Percentiles rank a stretch among this genome's conserved stretches.
phyloP scores from a whole-genome alignment of 2,113 vertebrate genomes.

The Diadophis punctatus region DNA sequence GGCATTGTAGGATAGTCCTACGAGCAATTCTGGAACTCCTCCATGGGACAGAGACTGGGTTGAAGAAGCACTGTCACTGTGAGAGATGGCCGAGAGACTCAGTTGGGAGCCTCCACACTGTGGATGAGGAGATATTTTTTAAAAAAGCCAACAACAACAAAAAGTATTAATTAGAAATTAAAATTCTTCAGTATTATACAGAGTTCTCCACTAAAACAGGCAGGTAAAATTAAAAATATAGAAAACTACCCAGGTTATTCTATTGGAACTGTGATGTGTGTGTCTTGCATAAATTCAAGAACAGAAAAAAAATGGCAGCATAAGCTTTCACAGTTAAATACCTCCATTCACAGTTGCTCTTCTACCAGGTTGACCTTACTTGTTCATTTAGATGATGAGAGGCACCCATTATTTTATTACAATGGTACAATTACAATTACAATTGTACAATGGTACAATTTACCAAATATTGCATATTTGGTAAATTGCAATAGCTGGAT shows the following conservation, averaged over 20 bases:
- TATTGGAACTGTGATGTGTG: background rate
- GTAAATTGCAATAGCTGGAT: background rate
- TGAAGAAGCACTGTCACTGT: constrained; percentile 86
- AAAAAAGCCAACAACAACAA: constrained; percentile 23
- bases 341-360: background rate
- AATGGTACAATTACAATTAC: too few species aligned
- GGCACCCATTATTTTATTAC: background rate
- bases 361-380: background rate
- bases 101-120: constrained; percentile 85
- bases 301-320: background rate
- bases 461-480: too few species aligned
- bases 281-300: background rate
- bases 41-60: constrained; percentile 90
- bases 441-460: too few species aligned
- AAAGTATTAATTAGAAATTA: background rate
- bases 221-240: background rate
- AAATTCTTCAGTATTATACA: background rate
- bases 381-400: background rate
- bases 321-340: background rate
- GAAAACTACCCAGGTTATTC: background rate
- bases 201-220: background rate
- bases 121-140: constrained; percentile 46
- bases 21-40: constrained; percentile 88
- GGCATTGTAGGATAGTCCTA: constrained; percentile 91
- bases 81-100: constrained; percentile 83